These are phyloP conservation scores for Ceyx cyanopectus DNA, from an alignment of 2,113 vertebrate species.

Conservation along the genomic window DNA sequence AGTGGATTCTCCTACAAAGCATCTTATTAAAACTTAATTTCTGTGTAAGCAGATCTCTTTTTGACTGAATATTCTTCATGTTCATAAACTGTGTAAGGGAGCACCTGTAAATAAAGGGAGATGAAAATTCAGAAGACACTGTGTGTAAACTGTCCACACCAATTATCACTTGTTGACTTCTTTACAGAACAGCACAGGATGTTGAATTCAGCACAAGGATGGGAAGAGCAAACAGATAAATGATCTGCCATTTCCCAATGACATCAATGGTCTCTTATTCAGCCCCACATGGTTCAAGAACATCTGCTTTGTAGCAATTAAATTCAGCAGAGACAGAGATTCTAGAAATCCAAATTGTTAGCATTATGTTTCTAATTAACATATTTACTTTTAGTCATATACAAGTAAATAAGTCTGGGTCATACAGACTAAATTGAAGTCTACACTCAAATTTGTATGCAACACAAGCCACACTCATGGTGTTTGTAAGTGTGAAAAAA, in stretches of 20 bases:
- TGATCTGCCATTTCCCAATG: background rate
- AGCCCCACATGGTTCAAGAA: background rate
- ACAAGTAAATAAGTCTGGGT: background rate
- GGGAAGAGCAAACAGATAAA: background rate
- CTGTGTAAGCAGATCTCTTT: background rate
- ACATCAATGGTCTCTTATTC: background rate
- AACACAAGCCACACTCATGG: background rate
- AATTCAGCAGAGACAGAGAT: background rate
- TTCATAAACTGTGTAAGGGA: background rate
- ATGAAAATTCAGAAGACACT: background rate
- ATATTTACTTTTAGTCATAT: background rate
- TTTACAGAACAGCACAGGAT: background rate
- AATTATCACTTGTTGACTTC: background rate
- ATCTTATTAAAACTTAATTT: constrained; percentile 11
- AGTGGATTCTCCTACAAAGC: background rate
- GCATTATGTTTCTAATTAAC: background rate
- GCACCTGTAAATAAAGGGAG: background rate
- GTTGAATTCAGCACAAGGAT: background rate
- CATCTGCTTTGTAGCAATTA: background rate
- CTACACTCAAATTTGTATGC: background rate
- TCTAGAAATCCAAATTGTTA: background rate
- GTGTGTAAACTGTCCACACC: background rate
- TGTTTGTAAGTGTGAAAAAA: background rate
- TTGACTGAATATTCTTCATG: background rate
- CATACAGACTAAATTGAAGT: background rate